Evolutionary conservation across 2,888 invertebrate species (phyloP).

Genomic region (Gymnocheta viridis): DNA sequence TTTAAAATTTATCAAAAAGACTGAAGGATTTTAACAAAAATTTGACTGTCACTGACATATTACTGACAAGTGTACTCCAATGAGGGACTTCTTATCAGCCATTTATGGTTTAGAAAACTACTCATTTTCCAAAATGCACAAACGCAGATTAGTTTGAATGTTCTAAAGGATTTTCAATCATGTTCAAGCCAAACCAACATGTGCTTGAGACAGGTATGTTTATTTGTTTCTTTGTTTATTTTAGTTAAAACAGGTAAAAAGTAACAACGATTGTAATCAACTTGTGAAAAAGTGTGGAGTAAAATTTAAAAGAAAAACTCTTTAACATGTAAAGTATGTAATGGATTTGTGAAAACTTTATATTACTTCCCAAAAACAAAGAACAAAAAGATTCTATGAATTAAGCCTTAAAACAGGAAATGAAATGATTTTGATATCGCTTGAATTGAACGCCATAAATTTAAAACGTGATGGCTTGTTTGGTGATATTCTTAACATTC

Average conservation of each 20-base stretch:
- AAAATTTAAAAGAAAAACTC: slow-evolving; percentile 21
- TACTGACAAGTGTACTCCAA: slow-evolving; percentile 44
- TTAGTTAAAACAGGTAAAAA: slow-evolving; percentile 57
- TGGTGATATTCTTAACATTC: background rate
- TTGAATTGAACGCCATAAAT: slow-evolving; percentile 27
- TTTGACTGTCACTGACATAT: slow-evolving; percentile 58
- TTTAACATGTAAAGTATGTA: slow-evolving; percentile 62
- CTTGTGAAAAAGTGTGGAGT: background rate
- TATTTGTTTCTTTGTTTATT: slow-evolving; percentile 22
- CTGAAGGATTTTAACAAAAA: slow-evolving; percentile 3
- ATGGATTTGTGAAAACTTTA: slow-evolving; percentile 27
- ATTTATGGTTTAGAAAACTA: slow-evolving; percentile 35
- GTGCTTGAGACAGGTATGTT: slow-evolving; percentile 24
- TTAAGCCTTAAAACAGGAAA: slow-evolving; percentile 47
- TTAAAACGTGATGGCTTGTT: slow-evolving; percentile 11
- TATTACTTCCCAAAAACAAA: background rate
- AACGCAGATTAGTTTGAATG: background rate
- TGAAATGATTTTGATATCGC: slow-evolving; percentile 31
- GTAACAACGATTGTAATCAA: slow-evolving; percentile 44
- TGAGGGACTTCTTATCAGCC: slow-evolving; percentile 52
- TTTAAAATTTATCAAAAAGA: background rate
- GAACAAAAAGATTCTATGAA: background rate
- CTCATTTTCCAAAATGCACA: background rate
- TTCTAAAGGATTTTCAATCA: slow-evolving; percentile 23
- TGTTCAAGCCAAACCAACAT: slow-evolving; percentile 30